These are phyloP conservation scores for Drosophila neotestacea DNA, from an alignment of 2,888 invertebrate genomes.

Conservation along the genomic window DNA sequence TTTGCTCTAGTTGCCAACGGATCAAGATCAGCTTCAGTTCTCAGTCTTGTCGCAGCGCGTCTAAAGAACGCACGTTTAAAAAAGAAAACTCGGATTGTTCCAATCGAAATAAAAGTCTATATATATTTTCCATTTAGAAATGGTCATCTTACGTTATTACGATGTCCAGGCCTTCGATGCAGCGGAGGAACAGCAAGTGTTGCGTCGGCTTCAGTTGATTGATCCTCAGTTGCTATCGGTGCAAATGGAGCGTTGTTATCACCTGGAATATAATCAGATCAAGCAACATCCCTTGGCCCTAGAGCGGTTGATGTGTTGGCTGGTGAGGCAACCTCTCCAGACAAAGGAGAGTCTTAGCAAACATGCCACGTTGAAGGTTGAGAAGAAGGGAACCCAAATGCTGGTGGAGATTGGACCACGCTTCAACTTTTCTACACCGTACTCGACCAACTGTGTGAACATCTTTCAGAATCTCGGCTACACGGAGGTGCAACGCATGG, in stretches of 20 bases:
- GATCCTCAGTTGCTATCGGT: slow-evolving; percentile 48
- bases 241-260: slow-evolving; percentile 90
- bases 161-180: slow-evolving; percentile 76
- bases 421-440: slow-evolving; percentile 97
- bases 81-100: neutral
- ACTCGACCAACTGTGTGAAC: slow-evolving; percentile 97
- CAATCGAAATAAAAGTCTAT: neutral
- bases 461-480: slow-evolving; percentile 95
- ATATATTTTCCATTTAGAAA: slow-evolving; percentile 25
- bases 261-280: slow-evolving; percentile 87
- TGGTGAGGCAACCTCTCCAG: slow-evolving; percentile 89
- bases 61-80: slow-evolving; percentile 33
- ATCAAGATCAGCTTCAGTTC: slow-evolving; percentile 11
- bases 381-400: slow-evolving; percentile 79
- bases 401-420: slow-evolving; percentile 96
- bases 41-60: slow-evolving; percentile 38
- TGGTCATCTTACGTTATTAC: slow-evolving; percentile 77
- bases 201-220: slow-evolving; percentile 86
- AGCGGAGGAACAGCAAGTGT: slow-evolving; percentile 87
- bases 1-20: slow-evolving; percentile 57
- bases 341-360: slow-evolving; percentile 86
- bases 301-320: slow-evolving; percentile 90
- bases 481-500: slow-evolving; percentile 91
- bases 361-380: slow-evolving; percentile 61
- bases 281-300: slow-evolving; percentile 84